Evolutionary conservation across 1,140 invertebrate genomes (phyloP).

Genomic region (Eriosoma lanigerum): DNA sequence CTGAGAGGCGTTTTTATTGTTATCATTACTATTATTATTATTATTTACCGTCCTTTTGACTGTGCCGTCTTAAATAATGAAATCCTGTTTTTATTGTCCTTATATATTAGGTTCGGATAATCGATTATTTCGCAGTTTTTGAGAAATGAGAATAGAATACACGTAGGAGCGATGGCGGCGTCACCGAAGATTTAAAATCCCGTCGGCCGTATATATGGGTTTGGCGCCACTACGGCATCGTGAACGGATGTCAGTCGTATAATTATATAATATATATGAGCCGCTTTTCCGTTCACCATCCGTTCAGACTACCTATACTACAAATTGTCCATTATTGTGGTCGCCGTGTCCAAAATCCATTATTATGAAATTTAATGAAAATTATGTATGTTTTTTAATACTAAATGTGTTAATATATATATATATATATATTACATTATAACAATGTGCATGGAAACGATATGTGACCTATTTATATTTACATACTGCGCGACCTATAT

Average conservation of each 20-base stretch:
- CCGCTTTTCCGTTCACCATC: background rate
- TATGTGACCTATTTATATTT: too few relatives aligned
- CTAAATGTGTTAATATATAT: too few relatives aligned
- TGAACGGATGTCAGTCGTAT: background rate
- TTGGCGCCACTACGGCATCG: background rate
- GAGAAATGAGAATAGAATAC: too few relatives aligned
- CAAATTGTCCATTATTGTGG: background rate
- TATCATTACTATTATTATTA: background rate
- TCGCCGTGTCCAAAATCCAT: background rate
- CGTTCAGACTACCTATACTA: background rate
- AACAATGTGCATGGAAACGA: too few relatives aligned
- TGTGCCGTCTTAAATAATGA: background rate
- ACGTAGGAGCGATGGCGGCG: background rate
- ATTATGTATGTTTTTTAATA: background rate
- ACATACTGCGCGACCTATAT: too few relatives aligned
- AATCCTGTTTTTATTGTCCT: background rate
- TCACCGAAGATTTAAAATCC: slow-evolving; percentile 11
- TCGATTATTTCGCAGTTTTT: slow-evolving; percentile 18
- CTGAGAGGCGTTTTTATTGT: background rate
- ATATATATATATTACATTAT: too few relatives aligned
- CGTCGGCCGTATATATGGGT: slow-evolving; percentile 15
- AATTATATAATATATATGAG: slow-evolving; percentile 4
- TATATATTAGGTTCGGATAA: background rate
- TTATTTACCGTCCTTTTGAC: too few relatives aligned
- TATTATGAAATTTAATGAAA: background rate